These are phyloP conservation scores for Bufotes viridis DNA, from an alignment of 2,797 vertebrate genomes.

Conservation along the genomic window DNA sequence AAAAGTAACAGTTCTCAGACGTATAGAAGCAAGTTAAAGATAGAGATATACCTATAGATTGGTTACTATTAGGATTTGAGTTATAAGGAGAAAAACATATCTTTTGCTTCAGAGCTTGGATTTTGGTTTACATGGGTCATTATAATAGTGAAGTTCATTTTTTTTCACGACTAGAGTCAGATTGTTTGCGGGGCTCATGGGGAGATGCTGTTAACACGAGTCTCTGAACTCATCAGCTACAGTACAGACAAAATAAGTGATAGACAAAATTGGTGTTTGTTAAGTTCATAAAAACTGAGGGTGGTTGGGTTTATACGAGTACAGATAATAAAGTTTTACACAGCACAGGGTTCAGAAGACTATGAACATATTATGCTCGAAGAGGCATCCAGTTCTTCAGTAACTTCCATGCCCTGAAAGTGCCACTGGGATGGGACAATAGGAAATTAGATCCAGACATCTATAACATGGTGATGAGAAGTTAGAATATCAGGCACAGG, in stretches of 20 bases:
- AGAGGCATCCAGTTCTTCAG: not conserved
- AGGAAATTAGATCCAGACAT: not conserved
- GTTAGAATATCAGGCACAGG: too few relatives aligned
- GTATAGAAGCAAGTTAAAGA: too few relatives aligned
- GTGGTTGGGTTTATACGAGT: not conserved
- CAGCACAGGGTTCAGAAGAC: not conserved
- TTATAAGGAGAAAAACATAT: too few relatives aligned
- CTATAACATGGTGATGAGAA: too few relatives aligned
- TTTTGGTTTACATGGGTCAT: not conserved
- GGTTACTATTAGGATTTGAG: too few relatives aligned
- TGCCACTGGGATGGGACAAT: not conserved
- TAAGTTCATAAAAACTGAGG: not conserved
- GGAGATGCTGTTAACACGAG: not conserved
- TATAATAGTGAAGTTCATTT: not conserved
- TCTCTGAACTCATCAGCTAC: not conserved
- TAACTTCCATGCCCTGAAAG: not conserved
- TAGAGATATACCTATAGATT: too few relatives aligned
- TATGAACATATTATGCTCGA: not conserved
- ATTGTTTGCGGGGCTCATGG: not conserved
- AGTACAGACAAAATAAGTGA: slow-evolving; percentile 2
- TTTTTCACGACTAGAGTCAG: not conserved
- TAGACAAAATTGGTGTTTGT: not conserved
- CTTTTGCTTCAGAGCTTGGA: not conserved
- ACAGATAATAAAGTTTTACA: not conserved
- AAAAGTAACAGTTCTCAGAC: too few relatives aligned